Evolutionary conservation across 2,888 invertebrate species (phyloP), one percentile per base, ranked within the genome.

Genomic region (Epirrita christyi): DNA sequence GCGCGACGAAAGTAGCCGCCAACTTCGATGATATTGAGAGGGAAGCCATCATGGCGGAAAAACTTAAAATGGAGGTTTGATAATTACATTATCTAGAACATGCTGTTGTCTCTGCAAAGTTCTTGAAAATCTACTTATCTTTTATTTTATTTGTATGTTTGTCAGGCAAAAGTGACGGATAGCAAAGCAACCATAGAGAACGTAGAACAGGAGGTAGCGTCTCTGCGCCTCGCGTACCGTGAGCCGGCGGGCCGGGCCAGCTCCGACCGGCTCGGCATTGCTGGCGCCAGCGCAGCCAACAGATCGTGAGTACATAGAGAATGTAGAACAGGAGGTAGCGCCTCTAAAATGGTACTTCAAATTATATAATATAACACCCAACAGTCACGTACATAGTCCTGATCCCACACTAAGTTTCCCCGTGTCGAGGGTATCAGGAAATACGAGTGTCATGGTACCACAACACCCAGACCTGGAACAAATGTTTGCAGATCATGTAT

Each of bases 21-120:
- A 98, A 99, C 88, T 99, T 99, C 84, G 97, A 97, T 13, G 98
- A 98, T 78, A 95, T 99, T 61, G 99, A 99, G 87, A 95, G 96
- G 65, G 96, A 97, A 76, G 98, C 98, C 6, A 95, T 96, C 73
- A 93, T 96, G 85, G 95, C 96, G 2, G 97, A 98, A 85, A 96
- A 97, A 81, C 93, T 95, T 45, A 94, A 94, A 71, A 71, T 83
- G 71, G 91, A 92, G 85, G 86, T 80, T 73, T 21, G 21, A 4
- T 21, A 2, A 21, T 21, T 21, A 21, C 21, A 21, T 21, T 21
- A 21, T n/a, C 21, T 21, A 21, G 21, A 2, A 21, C 21, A 4
- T 21, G 21, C 2, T 2, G 21, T 2, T 21, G 4, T n/a, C n/a
- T 21, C 4, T 21, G 21, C 21, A 21, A 4, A 21, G 21, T 21